Conservation (phyloP, 2,888 invertebrate species). For the Eupithecia exiguata region DNA sequence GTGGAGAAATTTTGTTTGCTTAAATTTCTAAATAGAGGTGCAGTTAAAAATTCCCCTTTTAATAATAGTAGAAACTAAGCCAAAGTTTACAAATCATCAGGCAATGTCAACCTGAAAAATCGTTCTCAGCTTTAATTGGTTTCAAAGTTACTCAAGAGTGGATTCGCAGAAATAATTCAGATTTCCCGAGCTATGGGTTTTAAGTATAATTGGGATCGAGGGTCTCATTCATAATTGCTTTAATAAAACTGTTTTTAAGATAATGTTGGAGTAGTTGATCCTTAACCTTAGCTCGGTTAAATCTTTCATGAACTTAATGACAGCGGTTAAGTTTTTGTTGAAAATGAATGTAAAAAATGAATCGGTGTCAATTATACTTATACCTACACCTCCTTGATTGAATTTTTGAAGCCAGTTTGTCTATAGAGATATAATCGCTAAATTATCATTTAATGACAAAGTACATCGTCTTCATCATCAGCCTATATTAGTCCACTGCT, state of each 20-base stretch:
- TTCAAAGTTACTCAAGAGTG: background rate
- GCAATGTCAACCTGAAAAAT: background rate
- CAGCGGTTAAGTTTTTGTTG: conserved; percentile 21
- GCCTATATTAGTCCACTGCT: too few relatives aligned
- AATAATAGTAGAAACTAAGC: background rate
- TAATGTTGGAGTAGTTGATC: conserved; percentile 14
- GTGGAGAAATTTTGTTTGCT: too few relatives aligned
- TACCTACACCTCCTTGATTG: conserved; percentile 4
- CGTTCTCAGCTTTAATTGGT: background rate
- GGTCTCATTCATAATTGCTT: conserved; percentile 8
- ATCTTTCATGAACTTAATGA: conserved; percentile 5
- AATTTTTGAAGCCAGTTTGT: background rate
- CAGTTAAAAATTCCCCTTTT: too few relatives aligned
- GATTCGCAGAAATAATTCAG: conserved; percentile 4
- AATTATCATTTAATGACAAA: background rate
- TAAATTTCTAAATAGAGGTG: too few relatives aligned
- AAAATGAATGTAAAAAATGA: conserved; percentile 15
- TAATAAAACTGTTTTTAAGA: conserved; percentile 18
- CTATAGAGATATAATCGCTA: background rate
- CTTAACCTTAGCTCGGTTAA: conserved; percentile 21
- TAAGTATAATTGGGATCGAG: conserved; percentile 5
- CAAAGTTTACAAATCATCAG: background rate
- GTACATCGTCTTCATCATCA: too few relatives aligned
- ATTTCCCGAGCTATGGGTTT: background rate
- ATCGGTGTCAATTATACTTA: conserved; percentile 5